Evolutionary conservation across 1,140 invertebrate species (phyloP), one percentile per base, ranked within the genome.

Genomic region (Hormaphis cornu): DNA sequence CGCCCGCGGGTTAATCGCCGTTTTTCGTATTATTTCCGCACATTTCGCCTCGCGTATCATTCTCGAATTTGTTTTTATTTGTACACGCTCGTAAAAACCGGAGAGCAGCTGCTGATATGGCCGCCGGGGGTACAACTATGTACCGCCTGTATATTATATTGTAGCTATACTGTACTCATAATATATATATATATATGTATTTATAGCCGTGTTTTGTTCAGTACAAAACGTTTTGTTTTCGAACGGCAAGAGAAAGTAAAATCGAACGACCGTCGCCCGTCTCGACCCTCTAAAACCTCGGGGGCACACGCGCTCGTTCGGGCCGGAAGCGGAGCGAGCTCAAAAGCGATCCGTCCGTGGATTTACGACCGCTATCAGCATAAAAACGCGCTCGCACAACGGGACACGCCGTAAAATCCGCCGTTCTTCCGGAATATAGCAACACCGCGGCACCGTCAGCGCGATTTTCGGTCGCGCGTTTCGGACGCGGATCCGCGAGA

Each of bases 331-430:
- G 56, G 24, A 9, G 7, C 16, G 22, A 58, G 54, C 20, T 14
- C 22, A 22, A 40, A 42, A 59, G 14, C 40, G 35, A 59, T 22
- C 35, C 8, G 16, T 40, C 33, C 56, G 16, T 26, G 35, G 20
- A 59, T 59, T 59, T 59, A 59, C 37, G 20, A 42, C 56, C 22
- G 18, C 35, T 26, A 42, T 59, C 20, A 59, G 8, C 56, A 40
- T 59, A 59, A 59, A 59, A 59, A 42, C 35, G 30, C n/a, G 20
- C 54, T 22, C 2, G 16, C 30, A 40, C 33, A 14, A 14, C 20
- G 14, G 54, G 22, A 10, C n/a, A 10, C 14, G 53, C 9, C 30
- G 30, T 56, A 28, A 52, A 52, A 52, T 12, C 26, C 28, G 50
- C 50, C 14, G 24, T n/a, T n/a, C n/a, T n/a, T n/a, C n/a, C 26